Percentiles rank a stretch among this genome's conserved stretches.
Evolutionary conservation across 1,140 invertebrate genomes (phyloP).

Genomic region (Drosophila trapezifrons): DNA sequence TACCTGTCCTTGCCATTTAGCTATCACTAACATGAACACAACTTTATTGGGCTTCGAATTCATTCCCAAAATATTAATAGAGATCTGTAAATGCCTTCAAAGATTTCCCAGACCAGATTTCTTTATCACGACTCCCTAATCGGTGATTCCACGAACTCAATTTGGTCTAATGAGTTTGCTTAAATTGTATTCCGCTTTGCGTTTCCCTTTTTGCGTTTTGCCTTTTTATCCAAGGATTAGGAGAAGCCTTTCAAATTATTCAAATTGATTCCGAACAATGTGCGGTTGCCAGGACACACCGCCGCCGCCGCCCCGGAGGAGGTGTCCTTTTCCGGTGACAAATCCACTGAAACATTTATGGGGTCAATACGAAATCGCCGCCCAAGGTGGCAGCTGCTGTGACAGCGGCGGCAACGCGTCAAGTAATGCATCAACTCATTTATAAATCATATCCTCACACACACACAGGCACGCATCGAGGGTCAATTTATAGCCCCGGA

Average conservation of each 20-base stretch:
- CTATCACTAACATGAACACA: too few relatives aligned
- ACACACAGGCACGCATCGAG: background rate
- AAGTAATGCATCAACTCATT: conserved; percentile 40
- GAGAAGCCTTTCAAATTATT: conserved; percentile 28
- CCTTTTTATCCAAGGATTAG: conserved; percentile 6
- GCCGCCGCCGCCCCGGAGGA: background rate
- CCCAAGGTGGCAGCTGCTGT: conserved; percentile 33
- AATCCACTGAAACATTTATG: conserved; percentile 45
- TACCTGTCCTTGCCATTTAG: background rate
- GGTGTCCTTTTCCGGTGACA: conserved; percentile 31
- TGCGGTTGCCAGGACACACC: conserved; percentile 9
- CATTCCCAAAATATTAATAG: background rate
- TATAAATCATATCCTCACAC: conserved; percentile 37
- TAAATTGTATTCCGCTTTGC: background rate
- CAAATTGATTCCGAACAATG: conserved; percentile 42
- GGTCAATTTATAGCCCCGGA: conserved; percentile 35
- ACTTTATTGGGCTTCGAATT: too few relatives aligned
- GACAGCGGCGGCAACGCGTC: conserved; percentile 1
- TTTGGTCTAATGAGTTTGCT: background rate
- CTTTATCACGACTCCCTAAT: background rate
- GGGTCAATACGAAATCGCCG: conserved; percentile 29
- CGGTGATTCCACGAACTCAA: background rate
- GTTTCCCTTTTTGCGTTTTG: background rate
- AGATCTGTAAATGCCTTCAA: rapidly evolving
- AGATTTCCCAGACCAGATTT: background rate